A percentile compares a stretch with the other conserved stretches of the same genome.
Evolutionary conservation across 2,888 invertebrate species (phyloP).

Genomic region (Papilio elwesi): DNA sequence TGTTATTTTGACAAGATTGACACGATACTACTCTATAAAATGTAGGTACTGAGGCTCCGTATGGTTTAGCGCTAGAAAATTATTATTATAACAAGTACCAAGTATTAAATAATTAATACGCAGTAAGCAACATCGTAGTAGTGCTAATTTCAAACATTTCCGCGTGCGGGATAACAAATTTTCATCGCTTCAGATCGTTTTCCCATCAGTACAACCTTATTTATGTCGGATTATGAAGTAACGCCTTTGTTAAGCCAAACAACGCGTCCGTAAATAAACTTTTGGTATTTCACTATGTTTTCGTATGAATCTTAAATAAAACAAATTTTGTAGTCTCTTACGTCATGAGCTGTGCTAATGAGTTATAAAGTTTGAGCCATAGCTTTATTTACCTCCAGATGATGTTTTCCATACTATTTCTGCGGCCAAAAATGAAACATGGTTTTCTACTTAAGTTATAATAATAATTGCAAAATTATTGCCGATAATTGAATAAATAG

Average conservation of each 20-base stretch:
- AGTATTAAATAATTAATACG: not conserved
- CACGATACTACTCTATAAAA: too few relatives aligned
- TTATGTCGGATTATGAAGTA: slow-evolving; percentile 50
- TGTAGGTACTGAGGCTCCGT: too few relatives aligned
- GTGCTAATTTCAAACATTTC: slow-evolving; percentile 7
- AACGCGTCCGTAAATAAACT: slow-evolving; percentile 47
- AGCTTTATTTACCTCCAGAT: too few relatives aligned
- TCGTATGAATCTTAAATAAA: slow-evolving; percentile 39
- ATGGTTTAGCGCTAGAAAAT: not conserved
- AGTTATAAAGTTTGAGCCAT: too few relatives aligned
- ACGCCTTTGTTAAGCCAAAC: slow-evolving; percentile 48
- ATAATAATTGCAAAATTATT: too few relatives aligned
- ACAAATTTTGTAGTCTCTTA: slow-evolving; percentile 31
- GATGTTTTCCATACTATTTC: too few relatives aligned
- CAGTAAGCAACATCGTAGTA: not conserved
- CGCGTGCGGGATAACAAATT: slow-evolving; percentile 32
- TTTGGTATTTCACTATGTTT: slow-evolving; percentile 39
- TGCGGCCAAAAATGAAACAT: too few relatives aligned
- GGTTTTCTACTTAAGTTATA: too few relatives aligned
- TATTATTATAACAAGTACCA: not conserved
- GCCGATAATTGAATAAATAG: too few relatives aligned
- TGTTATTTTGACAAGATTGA: too few relatives aligned
- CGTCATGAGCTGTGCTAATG: too few relatives aligned
- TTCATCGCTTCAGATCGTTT: slow-evolving; percentile 36
- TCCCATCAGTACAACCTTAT: slow-evolving; percentile 36